Evolutionary conservation across 2,113 vertebrate genomes (phyloP).

Genomic region (Mesembrinibis cayennensis): DNA sequence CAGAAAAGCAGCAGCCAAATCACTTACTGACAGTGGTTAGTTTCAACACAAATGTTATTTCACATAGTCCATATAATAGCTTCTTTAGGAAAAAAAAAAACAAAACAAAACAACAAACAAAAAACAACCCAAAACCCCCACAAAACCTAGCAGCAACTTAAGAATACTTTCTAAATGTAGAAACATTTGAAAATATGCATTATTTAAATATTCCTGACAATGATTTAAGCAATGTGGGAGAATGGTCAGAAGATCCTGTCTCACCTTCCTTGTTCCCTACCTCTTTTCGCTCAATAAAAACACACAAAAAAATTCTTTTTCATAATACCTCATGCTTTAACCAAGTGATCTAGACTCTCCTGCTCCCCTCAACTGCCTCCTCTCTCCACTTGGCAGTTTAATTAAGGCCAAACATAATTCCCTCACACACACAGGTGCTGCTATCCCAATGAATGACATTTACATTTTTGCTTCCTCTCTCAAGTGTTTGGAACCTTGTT

Average conservation of each 20-base stretch:
- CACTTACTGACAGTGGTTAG: neutral
- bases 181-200: neutral
- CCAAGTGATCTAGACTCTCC: neutral
- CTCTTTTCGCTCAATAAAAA: neutral
- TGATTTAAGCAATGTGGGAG: neutral
- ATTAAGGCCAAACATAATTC: neutral
- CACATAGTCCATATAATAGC: neutral
- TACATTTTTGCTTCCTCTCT: neutral
- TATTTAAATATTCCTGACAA: neutral
- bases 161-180: neutral
- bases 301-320: neutral
- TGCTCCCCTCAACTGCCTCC: neutral
- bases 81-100: neutral
- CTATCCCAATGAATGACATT: neutral
- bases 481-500: neutral
- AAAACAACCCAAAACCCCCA: too few species aligned
- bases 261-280: neutral
- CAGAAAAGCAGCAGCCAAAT: neutral
- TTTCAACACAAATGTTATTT: neutral
- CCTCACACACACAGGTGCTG: neutral
- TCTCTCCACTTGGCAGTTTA: neutral
- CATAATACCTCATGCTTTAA: neutral
- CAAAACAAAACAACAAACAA: neutral
- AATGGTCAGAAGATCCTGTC: neutral
- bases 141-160: neutral